phyloP scores from a whole-genome alignment of 2,797 vertebrate species.

The Notolepis coatsorum region DNA sequence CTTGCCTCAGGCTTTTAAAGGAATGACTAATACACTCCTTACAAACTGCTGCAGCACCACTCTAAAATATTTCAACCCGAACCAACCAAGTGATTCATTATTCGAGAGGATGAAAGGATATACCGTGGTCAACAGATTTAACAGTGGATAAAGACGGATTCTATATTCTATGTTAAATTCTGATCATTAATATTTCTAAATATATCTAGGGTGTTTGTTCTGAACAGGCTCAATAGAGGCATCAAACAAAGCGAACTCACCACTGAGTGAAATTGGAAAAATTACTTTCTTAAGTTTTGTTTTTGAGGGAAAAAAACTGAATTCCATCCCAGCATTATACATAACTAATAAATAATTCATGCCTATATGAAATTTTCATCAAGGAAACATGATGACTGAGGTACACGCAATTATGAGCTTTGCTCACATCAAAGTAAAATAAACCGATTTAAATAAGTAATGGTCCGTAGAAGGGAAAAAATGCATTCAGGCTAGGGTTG shows the following conservation, averaged over 20 bases:
- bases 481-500: conserved; percentile 70
- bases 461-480: conserved; percentile 70
- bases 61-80: conserved; percentile 54
- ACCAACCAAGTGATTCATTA: conserved; percentile 39
- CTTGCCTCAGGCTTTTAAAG: conserved; percentile 65
- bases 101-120: conserved; percentile 29
- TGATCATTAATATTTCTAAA: conserved; percentile 20
- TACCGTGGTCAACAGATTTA: conserved; percentile 33
- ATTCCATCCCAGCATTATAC: conserved; percentile 88
- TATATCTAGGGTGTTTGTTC: conserved; percentile 21
- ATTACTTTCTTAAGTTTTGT: conserved; percentile 58
- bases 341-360: conserved; percentile 91
- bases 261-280: conserved; percentile 28
- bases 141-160: conserved; percentile 9
- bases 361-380: conserved; percentile 88
- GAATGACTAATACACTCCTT: conserved; percentile 66
- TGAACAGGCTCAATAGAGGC: conserved; percentile 18
- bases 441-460: conserved; percentile 87
- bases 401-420: conserved; percentile 85
- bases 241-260: conserved; percentile 24
- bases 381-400: conserved; percentile 87
- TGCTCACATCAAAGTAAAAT: conserved; percentile 85
- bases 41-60: conserved; percentile 51
- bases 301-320: conserved; percentile 49
- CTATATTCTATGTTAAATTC: conserved; percentile 17